Evolutionary conservation across 1,140 invertebrate species (phyloP), one percentile per base, ranked within the genome.

Genomic region (Prorops nasuta): DNA sequence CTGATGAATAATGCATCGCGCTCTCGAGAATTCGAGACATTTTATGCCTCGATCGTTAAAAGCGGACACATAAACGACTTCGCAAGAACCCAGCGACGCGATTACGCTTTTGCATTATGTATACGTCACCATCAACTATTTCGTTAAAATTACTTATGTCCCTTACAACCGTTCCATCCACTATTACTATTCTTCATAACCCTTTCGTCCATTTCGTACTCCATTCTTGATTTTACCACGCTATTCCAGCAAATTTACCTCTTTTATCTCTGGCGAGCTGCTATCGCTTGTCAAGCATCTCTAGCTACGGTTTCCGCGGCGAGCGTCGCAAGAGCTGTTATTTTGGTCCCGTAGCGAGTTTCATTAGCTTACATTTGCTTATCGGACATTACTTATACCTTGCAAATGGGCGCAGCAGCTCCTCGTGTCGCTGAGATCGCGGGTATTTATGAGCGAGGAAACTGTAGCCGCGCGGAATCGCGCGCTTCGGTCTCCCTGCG

Each of bases 381-480:
- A 56, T 49, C 21, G 19, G 19, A 20, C 38, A 31, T 43, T 34
- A 45, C 16, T 14, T 7, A n/a, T 35, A 44, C 45, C 49, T 40
- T 17, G 37, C 49, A 45, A 44, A 56, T 53, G 54, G 49, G 54
- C 54, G 49, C 56, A 57, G n/a, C n/a, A n/a, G 54, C 44, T 44
- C 37, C 31, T 36, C 45, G 38, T 3, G n/a, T 3, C 36, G 40
- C 44, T 51, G 24, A 38, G 19, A 54, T 41, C 55, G 54, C 56
- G 58, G 54, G 60, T 67, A 70, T 69, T 70, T 66, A 67, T 63
- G 66, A 62, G 63, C 59, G 58, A 64, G 65, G 66, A 69, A 69
- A 69, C 56, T 47, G 24, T 56, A 39, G 46, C 42, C 44, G 52
- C 40, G 50, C 16, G 16, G 49, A 32, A 43, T 53, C 47, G 49